Base-by-base conservation (phyloP, 2,888 invertebrate genomes). In the Dolomedes plantarius region DNA sequence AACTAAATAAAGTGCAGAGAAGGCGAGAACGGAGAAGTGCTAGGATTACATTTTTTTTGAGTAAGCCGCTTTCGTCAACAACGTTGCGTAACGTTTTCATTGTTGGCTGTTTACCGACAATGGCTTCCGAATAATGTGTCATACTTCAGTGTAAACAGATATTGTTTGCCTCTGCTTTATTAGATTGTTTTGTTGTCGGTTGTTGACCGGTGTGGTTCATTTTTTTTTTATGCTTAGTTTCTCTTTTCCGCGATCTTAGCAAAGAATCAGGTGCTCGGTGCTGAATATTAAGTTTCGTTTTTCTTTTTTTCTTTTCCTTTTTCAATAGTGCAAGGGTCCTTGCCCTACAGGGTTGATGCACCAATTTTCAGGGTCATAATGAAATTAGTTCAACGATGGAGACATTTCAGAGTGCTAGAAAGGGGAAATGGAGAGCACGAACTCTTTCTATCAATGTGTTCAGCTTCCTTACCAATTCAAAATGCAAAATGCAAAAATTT, bases 1-100 rank as follows among this genome's bases (percentile, higher is more conserved):
- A 73, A 72, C n/a, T 23, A 72, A 73, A 73, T 29, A 80, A 62
- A 69, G 27, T 23, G 27, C 56, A 76, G 27, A 28, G 36, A 32
- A 67, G 13, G 9, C 5, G 36, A 32, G 36, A 74, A 76, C 76
- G 76, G 81, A 39, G 69, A 75, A 62, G 64, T 75, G 56, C 31
- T 31, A 32, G 81, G 82, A 82, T 76, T 82, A 76, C 16, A 36
- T 39, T 75, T 72, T 81, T 81, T 41, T 27, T 74, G n/a, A n/a
- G n/a, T 76, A 82, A 82, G 69, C 76, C 64, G 64, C 76, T 82
- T 82, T 72, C 75, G 82, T 82, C 82, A 82, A 76, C 82, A 82
- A 71, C 62, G 50, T 82, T 82, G 82, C 82, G 82, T 82, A 82
- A 76, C 76, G 62, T 82, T 69, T 75, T 76, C 71, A 72, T 82